phyloP scores from a whole-genome alignment of 2,888 invertebrate species.

The Salpingus planirostris region DNA sequence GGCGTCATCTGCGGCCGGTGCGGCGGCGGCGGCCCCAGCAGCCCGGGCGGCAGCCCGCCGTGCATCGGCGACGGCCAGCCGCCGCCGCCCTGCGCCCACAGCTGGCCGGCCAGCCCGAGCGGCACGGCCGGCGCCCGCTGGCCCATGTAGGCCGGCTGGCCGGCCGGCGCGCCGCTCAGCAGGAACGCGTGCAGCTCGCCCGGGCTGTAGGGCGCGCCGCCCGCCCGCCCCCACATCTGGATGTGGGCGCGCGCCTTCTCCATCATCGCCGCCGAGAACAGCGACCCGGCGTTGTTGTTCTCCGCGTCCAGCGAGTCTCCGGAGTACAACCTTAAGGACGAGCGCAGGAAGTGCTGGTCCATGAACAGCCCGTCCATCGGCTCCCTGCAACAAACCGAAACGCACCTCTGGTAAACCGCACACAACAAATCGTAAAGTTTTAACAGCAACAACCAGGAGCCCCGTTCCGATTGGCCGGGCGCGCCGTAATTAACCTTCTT shows the following conservation, averaged over 20 bases:
- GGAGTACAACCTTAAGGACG: slow-evolving; percentile 49
- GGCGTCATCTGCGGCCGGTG: slow-evolving; percentile 40
- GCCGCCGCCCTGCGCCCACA: slow-evolving; percentile 39
- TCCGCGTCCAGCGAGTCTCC: slow-evolving; percentile 48
- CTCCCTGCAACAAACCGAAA: slow-evolving; percentile 44
- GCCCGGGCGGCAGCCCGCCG: slow-evolving; percentile 37
- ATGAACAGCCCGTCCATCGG: slow-evolving; percentile 73
- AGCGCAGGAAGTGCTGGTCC: slow-evolving; percentile 65
- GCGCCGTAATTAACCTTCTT: too few relatives aligned
- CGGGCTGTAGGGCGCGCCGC: slow-evolving; percentile 46
- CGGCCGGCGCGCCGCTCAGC: slow-evolving; percentile 30
- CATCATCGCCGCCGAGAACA: slow-evolving; percentile 47
- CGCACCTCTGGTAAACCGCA: too few relatives aligned
- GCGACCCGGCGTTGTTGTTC: slow-evolving; percentile 40
- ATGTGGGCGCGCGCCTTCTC: slow-evolving; percentile 48
- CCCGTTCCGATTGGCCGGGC: too few relatives aligned
- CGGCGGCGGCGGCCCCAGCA: slow-evolving; percentile 37
- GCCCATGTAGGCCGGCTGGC: slow-evolving; percentile 36
- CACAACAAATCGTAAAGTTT: too few relatives aligned
- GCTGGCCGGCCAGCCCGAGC: slow-evolving; percentile 38
- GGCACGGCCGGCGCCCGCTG: slow-evolving; percentile 36
- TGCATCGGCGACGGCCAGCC: slow-evolving; percentile 37
- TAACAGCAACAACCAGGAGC: too few relatives aligned
- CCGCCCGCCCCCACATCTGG: slow-evolving; percentile 46
- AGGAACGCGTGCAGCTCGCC: slow-evolving; percentile 42